These are phyloP conservation scores for Amphipyra berbera DNA, from an alignment of 2,888 invertebrate genomes.

Conservation along the genomic window DNA sequence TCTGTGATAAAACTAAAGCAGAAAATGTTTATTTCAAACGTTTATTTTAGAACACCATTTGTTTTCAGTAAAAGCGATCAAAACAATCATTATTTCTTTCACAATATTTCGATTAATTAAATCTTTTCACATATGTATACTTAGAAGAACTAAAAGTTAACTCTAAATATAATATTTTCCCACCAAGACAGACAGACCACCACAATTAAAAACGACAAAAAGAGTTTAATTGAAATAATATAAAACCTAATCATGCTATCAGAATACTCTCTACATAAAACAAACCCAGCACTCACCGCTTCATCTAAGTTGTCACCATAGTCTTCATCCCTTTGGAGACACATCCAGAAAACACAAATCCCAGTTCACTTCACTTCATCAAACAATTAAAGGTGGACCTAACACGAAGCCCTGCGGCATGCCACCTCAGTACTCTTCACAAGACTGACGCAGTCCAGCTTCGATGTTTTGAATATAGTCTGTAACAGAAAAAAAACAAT, in stretches of 20 bases:
- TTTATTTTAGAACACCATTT: too few species aligned
- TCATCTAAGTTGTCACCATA: slow-evolving; percentile 79
- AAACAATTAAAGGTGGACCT: slow-evolving; percentile 64
- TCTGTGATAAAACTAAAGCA: too few species aligned
- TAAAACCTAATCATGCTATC: neutral
- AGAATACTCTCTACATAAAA: slow-evolving; percentile 7
- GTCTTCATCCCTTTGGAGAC: slow-evolving; percentile 85
- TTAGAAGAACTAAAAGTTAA: too few species aligned
- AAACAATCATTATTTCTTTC: too few species aligned
- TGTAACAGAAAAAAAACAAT: slow-evolving; percentile 88
- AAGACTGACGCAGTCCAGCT: slow-evolving; percentile 77
- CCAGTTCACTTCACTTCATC: slow-evolving; percentile 67
- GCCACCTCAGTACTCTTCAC: slow-evolving; percentile 72
- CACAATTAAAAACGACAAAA: too few species aligned
- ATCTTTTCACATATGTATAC: too few species aligned
- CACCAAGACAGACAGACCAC: too few species aligned
- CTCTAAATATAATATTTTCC: too few species aligned
- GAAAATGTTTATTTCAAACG: too few species aligned
- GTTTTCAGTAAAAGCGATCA: too few species aligned
- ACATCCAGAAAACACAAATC: slow-evolving; percentile 83
- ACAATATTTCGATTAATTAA: too few species aligned
- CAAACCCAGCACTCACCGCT: slow-evolving; percentile 74
- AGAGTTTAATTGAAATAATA: too few species aligned
- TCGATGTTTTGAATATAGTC: slow-evolving; percentile 88
- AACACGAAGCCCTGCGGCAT: slow-evolving; percentile 77